These are phyloP conservation scores for Sinocyclocheilus rhinocerous DNA, from an alignment of 2,113 vertebrate genomes.

Conservation along the genomic window DNA sequence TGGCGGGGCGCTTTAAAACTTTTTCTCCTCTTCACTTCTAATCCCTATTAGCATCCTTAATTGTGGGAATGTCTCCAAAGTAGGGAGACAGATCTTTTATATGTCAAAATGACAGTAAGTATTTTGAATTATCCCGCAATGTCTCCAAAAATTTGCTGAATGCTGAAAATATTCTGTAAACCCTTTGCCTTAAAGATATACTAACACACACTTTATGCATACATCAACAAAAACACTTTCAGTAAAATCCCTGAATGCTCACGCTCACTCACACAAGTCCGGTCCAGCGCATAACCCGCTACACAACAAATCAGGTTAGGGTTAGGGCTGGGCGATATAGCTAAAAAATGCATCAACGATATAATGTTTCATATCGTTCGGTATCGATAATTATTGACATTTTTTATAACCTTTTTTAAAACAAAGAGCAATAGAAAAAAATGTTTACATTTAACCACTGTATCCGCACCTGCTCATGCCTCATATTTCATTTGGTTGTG, in stretches of 20 bases:
- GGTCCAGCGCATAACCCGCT: slow-evolving; percentile 29
- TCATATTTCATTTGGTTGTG: slow-evolving; percentile 71
- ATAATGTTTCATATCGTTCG: no score
- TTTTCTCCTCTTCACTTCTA: neutral
- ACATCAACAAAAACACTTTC: slow-evolving; percentile 5
- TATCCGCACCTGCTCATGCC: slow-evolving; percentile 59
- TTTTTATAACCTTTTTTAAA: no score
- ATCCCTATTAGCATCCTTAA: slow-evolving; percentile 6
- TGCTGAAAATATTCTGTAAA: neutral
- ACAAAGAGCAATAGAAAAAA: no score
- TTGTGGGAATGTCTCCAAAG: neutral
- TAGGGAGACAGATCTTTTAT: neutral
- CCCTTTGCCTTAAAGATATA: neutral
- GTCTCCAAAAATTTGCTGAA: neutral
- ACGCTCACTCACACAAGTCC: neutral
- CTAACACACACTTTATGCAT: neutral
- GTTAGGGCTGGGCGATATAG: no score
- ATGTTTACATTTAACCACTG: no score
- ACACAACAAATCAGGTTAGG: slow-evolving; percentile 53
- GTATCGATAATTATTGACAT: no score
- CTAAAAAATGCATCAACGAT: no score
- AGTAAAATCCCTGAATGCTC: neutral
- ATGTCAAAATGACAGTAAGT: neutral
- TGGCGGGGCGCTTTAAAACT: neutral
- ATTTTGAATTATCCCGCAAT: no score